Conservation (phyloP, 2,113 vertebrate genomes). For the Malaclemys terrapin region DNA sequence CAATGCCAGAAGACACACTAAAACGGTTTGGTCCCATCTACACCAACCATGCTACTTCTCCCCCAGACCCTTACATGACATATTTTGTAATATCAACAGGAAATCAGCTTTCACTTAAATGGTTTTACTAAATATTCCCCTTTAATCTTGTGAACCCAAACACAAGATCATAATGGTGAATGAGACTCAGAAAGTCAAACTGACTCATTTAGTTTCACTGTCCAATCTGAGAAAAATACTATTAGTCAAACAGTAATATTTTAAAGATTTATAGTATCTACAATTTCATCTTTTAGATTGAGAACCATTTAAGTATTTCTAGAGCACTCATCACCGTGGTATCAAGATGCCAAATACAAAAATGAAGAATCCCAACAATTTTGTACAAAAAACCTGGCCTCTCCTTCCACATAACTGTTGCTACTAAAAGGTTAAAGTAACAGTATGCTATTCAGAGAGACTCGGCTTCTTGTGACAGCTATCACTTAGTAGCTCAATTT, state of each 20-base stretch:
- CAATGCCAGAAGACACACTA: background rate
- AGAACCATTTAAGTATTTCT: background rate
- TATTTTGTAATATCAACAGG: background rate
- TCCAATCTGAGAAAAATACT: background rate
- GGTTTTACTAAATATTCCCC: background rate
- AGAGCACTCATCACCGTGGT: background rate
- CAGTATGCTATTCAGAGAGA: background rate
- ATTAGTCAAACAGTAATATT: background rate
- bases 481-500: background rate
- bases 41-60: background rate
- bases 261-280: accelerated
- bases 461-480: background rate
- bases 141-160: background rate
- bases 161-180: background rate
- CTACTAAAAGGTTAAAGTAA: background rate
- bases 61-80: background rate
- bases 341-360: background rate
- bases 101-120: background rate
- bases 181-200: background rate
- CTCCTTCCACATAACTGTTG: background rate
- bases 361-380: background rate
- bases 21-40: background rate
- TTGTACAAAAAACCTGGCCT: background rate
- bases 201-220: background rate
- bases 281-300: background rate